Conservation (phyloP, 2,797 vertebrate genomes). For the Galaxias olidus region DNA sequence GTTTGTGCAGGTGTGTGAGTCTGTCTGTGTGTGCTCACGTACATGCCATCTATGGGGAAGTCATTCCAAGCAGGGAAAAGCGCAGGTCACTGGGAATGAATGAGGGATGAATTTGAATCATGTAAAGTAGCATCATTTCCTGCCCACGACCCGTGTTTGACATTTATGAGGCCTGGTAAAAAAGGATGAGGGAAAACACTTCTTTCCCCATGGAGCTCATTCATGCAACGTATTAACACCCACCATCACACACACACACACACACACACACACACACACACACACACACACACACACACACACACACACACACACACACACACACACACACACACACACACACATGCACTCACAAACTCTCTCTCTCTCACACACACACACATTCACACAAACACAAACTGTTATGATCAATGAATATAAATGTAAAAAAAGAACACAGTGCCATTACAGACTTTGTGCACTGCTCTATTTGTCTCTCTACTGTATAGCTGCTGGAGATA, state of each 20-base stretch:
- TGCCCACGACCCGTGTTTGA: constrained; percentile 21
- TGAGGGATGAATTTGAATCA: constrained; percentile 53
- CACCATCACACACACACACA: background rate
- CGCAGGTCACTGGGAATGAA: constrained; percentile 34
- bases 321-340: background rate
- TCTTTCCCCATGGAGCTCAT: background rate
- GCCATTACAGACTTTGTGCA: background rate
- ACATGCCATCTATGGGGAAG: constrained; percentile 43
- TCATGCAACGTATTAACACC: constrained; percentile 15
- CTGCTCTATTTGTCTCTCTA: background rate
- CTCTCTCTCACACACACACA: constrained; percentile 1
- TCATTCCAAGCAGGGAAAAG: constrained; percentile 41
- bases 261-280: background rate
- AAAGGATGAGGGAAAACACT: constrained; percentile 18
- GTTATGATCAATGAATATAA: too few relatives aligned
- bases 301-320: constrained; percentile 15
- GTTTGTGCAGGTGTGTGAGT: background rate
- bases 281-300: background rate
- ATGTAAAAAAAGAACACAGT: too few relatives aligned
- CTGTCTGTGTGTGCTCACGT: background rate
- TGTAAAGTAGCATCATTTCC: constrained; percentile 45
- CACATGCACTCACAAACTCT: background rate
- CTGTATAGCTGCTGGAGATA: constrained; percentile 5
- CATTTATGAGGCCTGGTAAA: constrained; percentile 42
- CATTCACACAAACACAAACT: background rate